These are phyloP conservation scores for Eurosta solidaginis DNA, from an alignment of 1,140 invertebrate genomes.

Conservation along the genomic window DNA sequence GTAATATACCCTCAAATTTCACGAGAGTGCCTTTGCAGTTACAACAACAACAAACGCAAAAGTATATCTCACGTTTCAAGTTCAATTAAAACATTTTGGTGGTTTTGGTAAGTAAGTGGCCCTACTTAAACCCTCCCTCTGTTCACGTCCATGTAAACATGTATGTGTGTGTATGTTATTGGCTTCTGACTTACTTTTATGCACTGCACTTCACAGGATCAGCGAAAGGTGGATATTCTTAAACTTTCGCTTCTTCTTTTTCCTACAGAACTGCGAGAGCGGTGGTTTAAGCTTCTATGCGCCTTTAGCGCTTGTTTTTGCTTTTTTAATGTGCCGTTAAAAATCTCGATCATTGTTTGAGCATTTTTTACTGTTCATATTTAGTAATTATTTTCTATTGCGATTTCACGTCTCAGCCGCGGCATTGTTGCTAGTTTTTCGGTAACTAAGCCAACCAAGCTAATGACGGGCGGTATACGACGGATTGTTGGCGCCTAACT, in stretches of 20 bases:
- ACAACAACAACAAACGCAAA: too few relatives aligned
- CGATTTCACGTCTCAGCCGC: background rate
- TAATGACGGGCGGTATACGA: background rate
- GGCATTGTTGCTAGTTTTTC: background rate
- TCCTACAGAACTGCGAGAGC: background rate
- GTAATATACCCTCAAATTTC: too few relatives aligned
- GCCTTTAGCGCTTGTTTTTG: too few relatives aligned
- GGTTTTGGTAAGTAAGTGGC: too few relatives aligned
- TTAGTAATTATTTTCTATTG: background rate
- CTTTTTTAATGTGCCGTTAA: too few relatives aligned
- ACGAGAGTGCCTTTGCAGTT: too few relatives aligned
- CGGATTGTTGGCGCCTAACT: slow-evolving; percentile 10
- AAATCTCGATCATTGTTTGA: too few relatives aligned
- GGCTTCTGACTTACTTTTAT: slow-evolving; percentile 11
- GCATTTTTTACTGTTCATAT: background rate
- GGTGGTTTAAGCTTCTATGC: too few relatives aligned
- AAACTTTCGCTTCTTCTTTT: background rate
- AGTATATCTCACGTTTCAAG: too few relatives aligned
- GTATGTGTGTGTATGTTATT: background rate
- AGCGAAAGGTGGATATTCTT: background rate
- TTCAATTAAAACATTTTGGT: too few relatives aligned
- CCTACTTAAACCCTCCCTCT: too few relatives aligned
- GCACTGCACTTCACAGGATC: background rate
- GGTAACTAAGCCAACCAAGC: background rate
- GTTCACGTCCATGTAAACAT: background rate